Base-by-base conservation (phyloP, 2,888 invertebrate genomes). In the Xestobium rufovillosum region DNA sequence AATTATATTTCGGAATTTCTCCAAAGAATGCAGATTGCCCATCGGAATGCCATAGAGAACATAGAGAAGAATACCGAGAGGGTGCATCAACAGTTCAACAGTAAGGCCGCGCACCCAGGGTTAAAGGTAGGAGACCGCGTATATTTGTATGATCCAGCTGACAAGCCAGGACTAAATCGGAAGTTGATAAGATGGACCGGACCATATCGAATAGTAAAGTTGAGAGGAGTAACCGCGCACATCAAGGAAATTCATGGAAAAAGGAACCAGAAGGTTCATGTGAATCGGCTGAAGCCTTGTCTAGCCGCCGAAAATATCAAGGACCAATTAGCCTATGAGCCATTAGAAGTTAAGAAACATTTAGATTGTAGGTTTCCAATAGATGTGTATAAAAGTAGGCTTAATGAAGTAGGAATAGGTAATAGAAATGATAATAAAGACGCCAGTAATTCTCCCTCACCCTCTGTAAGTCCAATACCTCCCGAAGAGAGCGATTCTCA, bases 131-230 rank as follows among this genome's bases (percentile, higher is more conserved):
- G 39, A n/a, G 39, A 39, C 14, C 14, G 15, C 12, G 39, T 39
- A 8, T 39, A 31, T 8, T 11, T 39, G 6, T 14, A 35, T 14
- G 27, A 39, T 12, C 25, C 29, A n/a, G 11, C 13, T 4, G 12
- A 9, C 2, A 28, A 33, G 29, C 3, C 14, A n/a, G n/a, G n/a
- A n/a, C n/a, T n/a, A n/a, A n/a, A n/a, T n/a, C n/a, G n/a, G n/a
- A n/a, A n/a, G n/a, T n/a, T n/a, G n/a, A n/a, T n/a, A n/a, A n/a
- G 30, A 14, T 40, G 40, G 40, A 17, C 32, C 4, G 41, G 41
- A 11, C 37, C 41, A 6, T 38, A 38, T 16, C 19, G 41, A 11
- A 34, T 19, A 19, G n/a, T 19, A 19, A n/a, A 19, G 23, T 19
- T 19, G n/a, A 19, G 23, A 19, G 23, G 23, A n/a, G 23, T 19